phyloP scores from a whole-genome alignment of 1,140 invertebrate species.

The Cardiocondyla obscurior region DNA sequence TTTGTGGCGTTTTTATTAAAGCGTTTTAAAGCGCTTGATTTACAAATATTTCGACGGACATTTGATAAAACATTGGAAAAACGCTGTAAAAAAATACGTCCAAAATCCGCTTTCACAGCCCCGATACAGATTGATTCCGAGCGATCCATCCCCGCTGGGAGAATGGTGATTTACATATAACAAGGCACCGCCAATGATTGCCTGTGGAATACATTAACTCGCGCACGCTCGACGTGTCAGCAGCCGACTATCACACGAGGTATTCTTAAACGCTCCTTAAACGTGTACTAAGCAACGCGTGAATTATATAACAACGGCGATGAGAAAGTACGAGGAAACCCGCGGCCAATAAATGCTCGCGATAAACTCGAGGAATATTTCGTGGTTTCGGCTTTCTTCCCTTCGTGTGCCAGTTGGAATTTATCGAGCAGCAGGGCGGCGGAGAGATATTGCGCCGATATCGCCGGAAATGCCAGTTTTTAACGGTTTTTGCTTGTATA shows the following conservation, averaged over 20 bases:
- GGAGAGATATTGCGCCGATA: conserved; percentile 36
- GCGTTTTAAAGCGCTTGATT: background rate
- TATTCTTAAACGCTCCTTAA: conserved; percentile 16
- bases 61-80: background rate
- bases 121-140: conserved; percentile 37
- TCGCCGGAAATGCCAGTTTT: conserved; percentile 15
- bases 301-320: conserved; percentile 13
- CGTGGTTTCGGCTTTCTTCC: conserved; percentile 24
- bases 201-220: conserved; percentile 70
- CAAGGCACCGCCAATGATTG: conserved; percentile 72
- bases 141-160: conserved; percentile 63
- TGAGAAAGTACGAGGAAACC: background rate
- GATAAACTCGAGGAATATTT: conserved; percentile 39
- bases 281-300: conserved; percentile 1
- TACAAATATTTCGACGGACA: background rate
- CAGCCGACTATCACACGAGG: background rate
- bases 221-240: conserved; percentile 40
- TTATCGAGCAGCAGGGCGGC: conserved; percentile 10
- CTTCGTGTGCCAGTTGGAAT: conserved; percentile 14
- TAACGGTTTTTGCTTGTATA: background rate
- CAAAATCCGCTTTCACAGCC: conserved; percentile 54
- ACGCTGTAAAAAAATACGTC: background rate
- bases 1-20: background rate
- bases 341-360: conserved; percentile 18
- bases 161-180: conserved; percentile 72